These are phyloP conservation scores for Drosophila parabipectinata DNA, from an alignment of 1,140 invertebrate genomes.

Conservation along the genomic window DNA sequence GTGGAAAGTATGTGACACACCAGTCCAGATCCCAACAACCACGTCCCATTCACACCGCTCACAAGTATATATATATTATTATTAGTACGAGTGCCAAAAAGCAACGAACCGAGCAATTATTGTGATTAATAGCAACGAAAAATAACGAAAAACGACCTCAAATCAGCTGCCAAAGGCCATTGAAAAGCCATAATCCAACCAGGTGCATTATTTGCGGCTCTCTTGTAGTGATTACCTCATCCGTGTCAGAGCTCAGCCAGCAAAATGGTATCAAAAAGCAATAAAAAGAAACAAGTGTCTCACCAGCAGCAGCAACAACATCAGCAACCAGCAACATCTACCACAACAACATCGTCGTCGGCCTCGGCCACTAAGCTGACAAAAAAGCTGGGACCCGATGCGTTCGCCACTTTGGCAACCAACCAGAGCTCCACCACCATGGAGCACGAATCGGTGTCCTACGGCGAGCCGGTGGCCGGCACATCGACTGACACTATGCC, in stretches of 20 bases:
- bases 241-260: conserved; percentile 54
- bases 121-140: conserved; percentile 67
- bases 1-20: conserved; percentile 59
- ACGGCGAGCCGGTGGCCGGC: conserved; percentile 21
- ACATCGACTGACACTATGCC: conserved; percentile 18
- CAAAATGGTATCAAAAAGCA: conserved; percentile 83
- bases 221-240: conserved; percentile 71
- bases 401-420: conserved; percentile 61
- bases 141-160: conserved; percentile 22
- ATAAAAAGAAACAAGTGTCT: conserved; percentile 82
- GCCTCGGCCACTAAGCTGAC: conserved; percentile 69
- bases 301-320: conserved; percentile 28
- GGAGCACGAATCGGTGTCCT: conserved; percentile 69
- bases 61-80: conserved; percentile 4
- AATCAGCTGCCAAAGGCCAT: conserved; percentile 29
- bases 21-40: conserved; percentile 35
- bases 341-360: conserved; percentile 70
- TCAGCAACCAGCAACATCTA: conserved; percentile 53
- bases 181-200: conserved; percentile 38
- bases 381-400: conserved; percentile 68
- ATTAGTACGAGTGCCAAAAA: conserved; percentile 43
- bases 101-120: conserved; percentile 53
- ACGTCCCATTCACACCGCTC: conserved; percentile 12
- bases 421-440: conserved; percentile 64
- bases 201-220: conserved; percentile 52